Evolutionary conservation across 2,113 vertebrate species (phyloP), one percentile per base, ranked within the genome.

Genomic region (Brienomyrus longianalis): DNA sequence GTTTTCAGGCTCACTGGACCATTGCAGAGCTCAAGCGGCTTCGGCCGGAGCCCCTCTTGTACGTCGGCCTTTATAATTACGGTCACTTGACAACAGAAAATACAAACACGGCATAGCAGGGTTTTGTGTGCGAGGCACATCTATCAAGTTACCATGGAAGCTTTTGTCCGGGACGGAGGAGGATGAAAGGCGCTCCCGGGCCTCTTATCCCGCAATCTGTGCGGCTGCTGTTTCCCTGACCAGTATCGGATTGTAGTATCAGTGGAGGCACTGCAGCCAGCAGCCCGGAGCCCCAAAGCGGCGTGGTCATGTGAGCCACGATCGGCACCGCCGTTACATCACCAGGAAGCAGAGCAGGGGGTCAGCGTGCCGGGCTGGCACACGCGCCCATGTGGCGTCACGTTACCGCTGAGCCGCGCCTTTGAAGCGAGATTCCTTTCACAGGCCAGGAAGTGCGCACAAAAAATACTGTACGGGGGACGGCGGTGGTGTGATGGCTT

Each of bases 371-470:
- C 19, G 51, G 19, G 70, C 74, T 70, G 50, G 21, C 17, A 50
- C 31, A 80, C 39, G 66, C 83, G 43, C 23, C 77, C 85, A 21
- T 56, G 62, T 51, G 70, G 83, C 66, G 52, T 90, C 59, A 35
- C 87, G 52, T 90, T 88, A 90, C 86, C n/a, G 19, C 84, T 50
- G 23, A 27, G 62, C 27, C 48, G 50, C 48, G 31, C 48, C 66
- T 80, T 90, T 90, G 84, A 90, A 87, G 85, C 54, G 83, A 86
- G 83, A 92, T 91, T 93, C 90, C 23, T 94, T 94, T 94, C 94
- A 92, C 90, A 90, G 91, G 43, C 84, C 83, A 86, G 84, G 3
- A 88, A 92, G 89, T 23, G 88, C 92, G 90, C 93, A 92, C 91
- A 93, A 86, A 56, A 89, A 31, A 89, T 47, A 59, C 88, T 11